Evolutionary conservation across 92 coral and sea anemone species (phyloP), one percentile per base, ranked within the genome.

Genomic region (Palythoa heliodiscus): DNA sequence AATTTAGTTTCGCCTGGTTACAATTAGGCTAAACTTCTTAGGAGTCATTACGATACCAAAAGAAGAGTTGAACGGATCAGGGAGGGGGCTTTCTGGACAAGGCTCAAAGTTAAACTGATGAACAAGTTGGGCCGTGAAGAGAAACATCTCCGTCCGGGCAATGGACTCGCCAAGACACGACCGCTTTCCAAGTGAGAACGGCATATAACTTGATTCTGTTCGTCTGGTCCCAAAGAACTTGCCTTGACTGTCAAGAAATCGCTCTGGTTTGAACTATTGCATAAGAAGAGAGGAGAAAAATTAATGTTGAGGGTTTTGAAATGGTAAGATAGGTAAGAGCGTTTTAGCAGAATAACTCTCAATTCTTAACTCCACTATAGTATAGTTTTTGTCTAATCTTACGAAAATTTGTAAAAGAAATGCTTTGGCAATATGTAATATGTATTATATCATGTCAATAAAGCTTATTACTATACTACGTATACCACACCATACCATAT

Each of bases 81-180:
- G 82, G 23, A 77, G 70, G 20, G 82, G 5, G 16, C 22, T 38
- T 22, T 57, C 82, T 0, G 82, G 82, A 25, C 52, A 39, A 1
- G 82, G 69, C 22, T 57, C 82, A 77, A 77, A 77, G 2, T 57
- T 57, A 52, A 25, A 77, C 53, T 58, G 70, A 54, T 77, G 82
- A 35, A 37, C 82, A n/a, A 77, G 82, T 29, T 77, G 82, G 4
- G 82, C 82, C 12, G 82, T 79, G 74, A 80, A 80, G 84, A 80
- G 84, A n/a, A 80, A 80, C 61, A 80, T 23, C 29, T 80, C 84
- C 19, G 84, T 80, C 17, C 73, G 47, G 57, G 84, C 84, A 4
- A 80, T 80, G 23, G 84, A 80, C 84, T 80, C 84, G 6, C 84
- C 84, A 10, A 80, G 74, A 80, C 84, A 80, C 39, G 84, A 80